phyloP scores from a whole-genome alignment of 2,888 invertebrate species.

The Pilophorus perplexus region DNA sequence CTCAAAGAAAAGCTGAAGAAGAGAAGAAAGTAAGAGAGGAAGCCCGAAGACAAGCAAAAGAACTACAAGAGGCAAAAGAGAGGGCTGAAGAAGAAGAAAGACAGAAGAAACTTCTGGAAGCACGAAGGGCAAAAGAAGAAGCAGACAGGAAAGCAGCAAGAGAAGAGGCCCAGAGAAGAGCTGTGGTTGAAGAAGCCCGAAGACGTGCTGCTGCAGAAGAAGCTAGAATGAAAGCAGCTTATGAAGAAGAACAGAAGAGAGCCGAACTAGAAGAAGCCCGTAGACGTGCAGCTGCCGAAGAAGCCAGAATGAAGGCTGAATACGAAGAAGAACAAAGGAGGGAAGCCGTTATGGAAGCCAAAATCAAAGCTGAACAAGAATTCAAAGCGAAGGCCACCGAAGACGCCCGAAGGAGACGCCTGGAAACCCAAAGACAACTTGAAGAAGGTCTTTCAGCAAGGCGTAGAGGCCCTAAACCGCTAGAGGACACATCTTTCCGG shows the following conservation, averaged over 20 bases:
- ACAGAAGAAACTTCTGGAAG: constrained; percentile 17
- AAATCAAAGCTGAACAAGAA: constrained; percentile 28
- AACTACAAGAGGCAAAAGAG: constrained; percentile 17
- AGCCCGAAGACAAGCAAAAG: background rate
- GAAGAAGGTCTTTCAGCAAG: constrained; percentile 20
- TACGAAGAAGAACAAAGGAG: constrained; percentile 3
- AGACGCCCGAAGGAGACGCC: constrained; percentile 2
- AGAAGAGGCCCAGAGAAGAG: constrained; percentile 20
- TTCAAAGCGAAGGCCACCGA: constrained; percentile 21
- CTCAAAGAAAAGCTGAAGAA: constrained; percentile 25
- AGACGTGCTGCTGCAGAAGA: constrained; percentile 17
- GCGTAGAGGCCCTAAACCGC: constrained; percentile 5
- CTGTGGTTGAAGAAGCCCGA: constrained; percentile 6
- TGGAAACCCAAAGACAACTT: constrained; percentile 15
- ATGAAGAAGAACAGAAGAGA: constrained; percentile 12
- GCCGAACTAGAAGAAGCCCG: constrained; percentile 10
- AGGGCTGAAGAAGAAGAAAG: constrained; percentile 22
- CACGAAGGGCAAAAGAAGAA: constrained; percentile 21
- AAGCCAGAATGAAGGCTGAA: constrained; percentile 25
- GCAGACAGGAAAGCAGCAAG: constrained; percentile 8
- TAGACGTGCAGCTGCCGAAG: constrained; percentile 26
- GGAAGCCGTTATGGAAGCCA: background rate
- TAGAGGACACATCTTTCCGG: background rate
- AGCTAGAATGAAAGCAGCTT: constrained; percentile 17
- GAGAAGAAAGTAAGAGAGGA: constrained; percentile 27